A percentile compares a stretch with the other conserved stretches of the same genome.
phyloP scores from a whole-genome alignment of 2,797 vertebrate species.

The Luscinia megarhynchos region DNA sequence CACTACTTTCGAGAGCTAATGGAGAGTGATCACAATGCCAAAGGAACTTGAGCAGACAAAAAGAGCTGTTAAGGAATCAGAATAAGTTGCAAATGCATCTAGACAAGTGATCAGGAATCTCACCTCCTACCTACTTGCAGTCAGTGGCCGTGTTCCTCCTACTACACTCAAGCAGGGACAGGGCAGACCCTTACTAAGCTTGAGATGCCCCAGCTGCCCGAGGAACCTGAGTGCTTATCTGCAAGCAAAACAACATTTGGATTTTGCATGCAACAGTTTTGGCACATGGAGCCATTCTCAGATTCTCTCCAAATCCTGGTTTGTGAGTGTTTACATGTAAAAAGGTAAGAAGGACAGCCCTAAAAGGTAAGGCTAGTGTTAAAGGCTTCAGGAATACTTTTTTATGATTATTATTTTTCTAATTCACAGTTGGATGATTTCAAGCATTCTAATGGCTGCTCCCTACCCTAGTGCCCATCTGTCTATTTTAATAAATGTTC shows the following conservation, averaged over 20 bases:
- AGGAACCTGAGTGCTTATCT: neutral
- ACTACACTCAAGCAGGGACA: neutral
- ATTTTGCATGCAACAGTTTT: neutral
- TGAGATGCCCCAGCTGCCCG: neutral
- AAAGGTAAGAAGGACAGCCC: neutral
- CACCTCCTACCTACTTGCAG: conserved; percentile 22
- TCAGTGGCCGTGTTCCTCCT: neutral
- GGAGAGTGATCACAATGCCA: conserved; percentile 56
- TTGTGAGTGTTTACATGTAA: neutral
- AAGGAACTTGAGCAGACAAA: conserved; percentile 20
- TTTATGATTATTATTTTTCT: conserved; percentile 66
- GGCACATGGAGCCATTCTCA: neutral
- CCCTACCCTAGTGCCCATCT: conserved; percentile 52
- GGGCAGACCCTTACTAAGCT: neutral
- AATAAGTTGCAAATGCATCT: conserved; percentile 54
- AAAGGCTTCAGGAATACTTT: conserved; percentile 57
- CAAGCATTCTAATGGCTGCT: conserved; percentile 66
- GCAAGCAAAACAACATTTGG: neutral
- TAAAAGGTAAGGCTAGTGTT: conserved; percentile 14
- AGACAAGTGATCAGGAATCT: conserved; percentile 53
- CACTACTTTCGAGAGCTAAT: conserved; percentile 44
- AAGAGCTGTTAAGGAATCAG: conserved; percentile 55
- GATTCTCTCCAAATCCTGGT: neutral
- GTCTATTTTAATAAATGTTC: conserved; percentile 69
- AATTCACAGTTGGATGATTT: conserved; percentile 74